These are phyloP conservation scores for Latrodectus geometricus DNA, from an alignment of 1,140 invertebrate species.

Conservation along the genomic window DNA sequence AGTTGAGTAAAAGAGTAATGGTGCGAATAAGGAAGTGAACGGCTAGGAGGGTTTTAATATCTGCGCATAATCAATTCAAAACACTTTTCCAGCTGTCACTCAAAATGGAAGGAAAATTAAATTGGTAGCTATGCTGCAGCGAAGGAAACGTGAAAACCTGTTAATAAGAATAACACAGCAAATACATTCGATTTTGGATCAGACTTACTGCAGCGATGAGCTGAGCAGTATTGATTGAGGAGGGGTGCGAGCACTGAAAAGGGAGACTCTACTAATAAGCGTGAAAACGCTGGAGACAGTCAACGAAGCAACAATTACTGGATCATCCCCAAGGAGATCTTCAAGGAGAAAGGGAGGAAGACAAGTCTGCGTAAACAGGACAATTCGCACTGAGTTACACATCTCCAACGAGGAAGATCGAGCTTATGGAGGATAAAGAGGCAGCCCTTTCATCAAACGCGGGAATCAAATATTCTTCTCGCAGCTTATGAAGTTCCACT, in stretches of 20 bases:
- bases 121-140: background rate
- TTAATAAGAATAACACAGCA: constrained; percentile 11
- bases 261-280: constrained; percentile 23
- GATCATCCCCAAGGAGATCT: constrained; percentile 16
- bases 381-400: constrained; percentile 47
- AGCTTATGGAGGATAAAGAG: background rate
- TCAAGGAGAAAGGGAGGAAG: constrained; percentile 22
- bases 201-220: constrained; percentile 6
- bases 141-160: constrained; percentile 9
- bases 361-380: constrained; percentile 17
- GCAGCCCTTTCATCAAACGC: background rate
- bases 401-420: constrained; percentile 18
- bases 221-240: constrained; percentile 1
- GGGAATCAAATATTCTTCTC: constrained; percentile 36
- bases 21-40: background rate
- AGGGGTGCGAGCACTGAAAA: background rate
- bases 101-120: constrained; percentile 1
- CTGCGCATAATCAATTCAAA: constrained; percentile 20
- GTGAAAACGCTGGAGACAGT: constrained; percentile 44
- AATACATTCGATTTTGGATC: constrained; percentile 26
- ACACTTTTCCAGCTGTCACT: background rate
- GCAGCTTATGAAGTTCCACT: constrained; percentile 39
- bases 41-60: constrained; percentile 23
- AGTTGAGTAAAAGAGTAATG: background rate
- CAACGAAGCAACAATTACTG: constrained; percentile 49